Conservation (phyloP, 2,113 vertebrate genomes). For the Chelonoidis abingdonii region DNA sequence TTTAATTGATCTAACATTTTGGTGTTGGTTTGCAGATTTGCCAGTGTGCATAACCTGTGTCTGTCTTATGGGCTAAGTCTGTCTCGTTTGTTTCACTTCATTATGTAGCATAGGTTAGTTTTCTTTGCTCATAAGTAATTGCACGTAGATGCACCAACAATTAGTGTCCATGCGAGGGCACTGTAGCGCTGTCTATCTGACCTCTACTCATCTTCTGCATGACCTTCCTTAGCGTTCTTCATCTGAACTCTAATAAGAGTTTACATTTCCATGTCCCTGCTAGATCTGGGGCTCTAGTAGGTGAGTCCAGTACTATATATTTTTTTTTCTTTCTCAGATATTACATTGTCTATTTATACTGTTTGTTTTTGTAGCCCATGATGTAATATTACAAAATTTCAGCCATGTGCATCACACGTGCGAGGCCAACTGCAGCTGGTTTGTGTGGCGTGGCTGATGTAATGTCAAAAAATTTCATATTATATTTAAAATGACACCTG, state of each 20-base stretch:
- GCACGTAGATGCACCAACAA: not conserved
- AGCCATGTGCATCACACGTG: slow-evolving; percentile 82
- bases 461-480: slow-evolving; percentile 85
- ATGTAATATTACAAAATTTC: slow-evolving; percentile 78
- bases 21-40: not conserved
- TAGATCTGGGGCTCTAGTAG: slow-evolving; percentile 59
- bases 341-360: slow-evolving; percentile 80
- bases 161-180: slow-evolving; percentile 81
- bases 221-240: slow-evolving; percentile 2
- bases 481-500: slow-evolving; percentile 89
- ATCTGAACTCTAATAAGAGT: slow-evolving; percentile 7
- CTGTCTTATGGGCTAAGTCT: not conserved
- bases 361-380: slow-evolving; percentile 74
- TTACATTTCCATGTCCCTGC: slow-evolving; percentile 51
- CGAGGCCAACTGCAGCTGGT: slow-evolving; percentile 77
- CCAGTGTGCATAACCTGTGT: not conserved
- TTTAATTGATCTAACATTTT: slow-evolving; percentile 38
- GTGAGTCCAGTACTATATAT: slow-evolving; percentile 55
- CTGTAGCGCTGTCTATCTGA: slow-evolving; percentile 63
- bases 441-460: slow-evolving; percentile 82
- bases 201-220: not conserved
- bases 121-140: not conserved
- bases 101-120: rapidly evolving
- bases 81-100: not conserved
- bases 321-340: slow-evolving; percentile 65